Conservation (phyloP, 2,888 invertebrate species). For the Steinernema hermaphroditum region DNA sequence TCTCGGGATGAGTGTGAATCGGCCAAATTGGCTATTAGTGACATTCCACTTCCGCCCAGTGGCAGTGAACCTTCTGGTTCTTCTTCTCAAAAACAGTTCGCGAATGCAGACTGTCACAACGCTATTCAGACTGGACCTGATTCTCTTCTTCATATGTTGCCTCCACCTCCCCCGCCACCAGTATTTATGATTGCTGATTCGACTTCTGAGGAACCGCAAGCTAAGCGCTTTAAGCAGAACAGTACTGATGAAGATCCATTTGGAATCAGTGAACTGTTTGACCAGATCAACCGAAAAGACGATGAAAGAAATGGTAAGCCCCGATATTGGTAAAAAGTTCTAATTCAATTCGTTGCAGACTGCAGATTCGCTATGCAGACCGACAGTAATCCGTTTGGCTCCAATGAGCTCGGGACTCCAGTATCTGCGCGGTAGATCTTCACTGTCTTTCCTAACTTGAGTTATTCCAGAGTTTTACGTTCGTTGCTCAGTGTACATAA, state of each 20-base stretch:
- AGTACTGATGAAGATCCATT: not conserved
- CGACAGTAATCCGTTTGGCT: not conserved
- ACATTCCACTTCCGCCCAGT: not conserved
- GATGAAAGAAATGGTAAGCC: not conserved
- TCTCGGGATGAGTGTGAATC: conserved; percentile 25
- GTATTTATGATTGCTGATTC: not conserved
- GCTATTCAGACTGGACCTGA: conserved; percentile 12
- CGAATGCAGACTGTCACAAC: not conserved
- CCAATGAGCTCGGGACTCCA: not conserved
- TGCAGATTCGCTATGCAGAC: no score
- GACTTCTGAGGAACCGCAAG: not conserved
- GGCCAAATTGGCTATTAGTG: not conserved
- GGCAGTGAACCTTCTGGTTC: not conserved
- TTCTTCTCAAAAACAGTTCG: not conserved
- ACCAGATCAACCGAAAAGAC: not conserved
- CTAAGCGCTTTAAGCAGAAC: not conserved
- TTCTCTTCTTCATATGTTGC: not conserved
- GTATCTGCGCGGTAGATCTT: not conserved
- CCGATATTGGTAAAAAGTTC: no score
- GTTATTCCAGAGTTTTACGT: not conserved
- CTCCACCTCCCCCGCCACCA: not conserved
- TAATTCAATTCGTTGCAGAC: no score
- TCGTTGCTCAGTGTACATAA: conserved; percentile 17
- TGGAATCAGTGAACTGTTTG: not conserved
- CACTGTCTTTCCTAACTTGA: not conserved